Evolutionary conservation across 2,113 vertebrate genomes (phyloP), one percentile per base, ranked within the genome.

Genomic region (Hippocampus barbouri): DNA sequence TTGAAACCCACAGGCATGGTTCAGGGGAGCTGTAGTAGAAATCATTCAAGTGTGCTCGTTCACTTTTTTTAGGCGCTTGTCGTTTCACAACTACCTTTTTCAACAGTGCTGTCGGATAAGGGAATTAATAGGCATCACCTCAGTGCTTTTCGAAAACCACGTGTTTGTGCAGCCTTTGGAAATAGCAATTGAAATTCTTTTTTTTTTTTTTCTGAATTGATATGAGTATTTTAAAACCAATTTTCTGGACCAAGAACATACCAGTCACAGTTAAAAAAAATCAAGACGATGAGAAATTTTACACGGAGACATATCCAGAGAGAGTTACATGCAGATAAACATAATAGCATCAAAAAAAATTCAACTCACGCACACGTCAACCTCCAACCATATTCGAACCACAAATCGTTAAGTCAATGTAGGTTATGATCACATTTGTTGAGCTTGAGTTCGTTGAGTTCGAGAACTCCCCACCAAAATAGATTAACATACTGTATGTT

Each of bases 121-220:
- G 59, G 87, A 85, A 89, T 91, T 91, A 91, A 91, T 89, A 84
- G 83, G 88, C 89, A 88, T 86, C 89, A 89, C 87, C 87, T 88
- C 89, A 88, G 71, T 89, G 87, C 86, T 80, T 82, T 83, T 80
- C 77, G 78, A 51, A 77, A 61, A 67, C 43, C 14, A 72, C 78
- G 74, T 76, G 72, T 78, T 75, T 79, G 76, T 71, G 74, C 62
- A 81, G 76, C 78, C 78, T 88, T 86, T 83, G 83, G 88, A 89
- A 89, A 85, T 85, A 86, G 86, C 83, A 87, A 89, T 84, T 83
- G 71, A 69, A 87, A 86, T 86, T 83, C 38, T 54, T 72, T 82
- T 83, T 77, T 78, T 64, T 75, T 23, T 66, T 63, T 16, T 16
- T 21, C 79, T 85, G 86, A 89, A 89, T 89, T 84, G 72, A 89